Conservation (phyloP, 2,888 invertebrate genomes). For the Linnaemya tessellans region DNA sequence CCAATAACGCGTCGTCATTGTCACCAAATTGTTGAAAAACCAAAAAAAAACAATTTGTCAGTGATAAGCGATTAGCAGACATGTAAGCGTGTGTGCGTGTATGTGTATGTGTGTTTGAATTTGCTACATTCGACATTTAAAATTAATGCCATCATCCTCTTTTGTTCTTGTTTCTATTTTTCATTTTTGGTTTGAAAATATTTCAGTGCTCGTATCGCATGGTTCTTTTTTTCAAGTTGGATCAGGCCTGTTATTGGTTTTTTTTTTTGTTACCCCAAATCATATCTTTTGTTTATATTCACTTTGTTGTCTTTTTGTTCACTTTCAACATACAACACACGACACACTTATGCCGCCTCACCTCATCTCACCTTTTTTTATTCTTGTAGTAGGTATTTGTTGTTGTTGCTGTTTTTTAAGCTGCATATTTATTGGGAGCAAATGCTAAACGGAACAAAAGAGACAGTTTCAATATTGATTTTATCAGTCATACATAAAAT, state of each 20-base stretch:
- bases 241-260: not conserved
- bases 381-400: slow-evolving; percentile 7
- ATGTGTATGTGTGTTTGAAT: slow-evolving; percentile 1
- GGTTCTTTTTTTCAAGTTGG: slow-evolving; percentile 5
- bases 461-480: slow-evolving; percentile 68
- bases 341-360: slow-evolving; percentile 29
- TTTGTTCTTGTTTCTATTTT: slow-evolving; percentile 28
- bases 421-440: slow-evolving; percentile 54
- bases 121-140: slow-evolving; percentile 46
- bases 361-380: slow-evolving; percentile 11
- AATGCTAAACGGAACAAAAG: slow-evolving; percentile 66
- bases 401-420: slow-evolving; percentile 9
- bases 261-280: slow-evolving; percentile 2
- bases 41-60: slow-evolving; percentile 54
- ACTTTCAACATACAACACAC: slow-evolving; percentile 45
- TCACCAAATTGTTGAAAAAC: slow-evolving; percentile 45
- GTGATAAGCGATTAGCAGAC: slow-evolving; percentile 65
- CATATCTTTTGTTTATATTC: slow-evolving; percentile 53
- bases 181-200: slow-evolving; percentile 39
- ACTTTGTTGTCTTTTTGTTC: slow-evolving; percentile 42
- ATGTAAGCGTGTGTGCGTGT: not conserved
- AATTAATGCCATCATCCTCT: slow-evolving; percentile 69
- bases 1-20: slow-evolving; percentile 57
- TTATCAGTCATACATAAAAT: slow-evolving; percentile 64
- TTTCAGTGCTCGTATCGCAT: slow-evolving; percentile 18